phyloP scores from a whole-genome alignment of 2,797 vertebrate species.

The Eulemur mongoz region DNA sequence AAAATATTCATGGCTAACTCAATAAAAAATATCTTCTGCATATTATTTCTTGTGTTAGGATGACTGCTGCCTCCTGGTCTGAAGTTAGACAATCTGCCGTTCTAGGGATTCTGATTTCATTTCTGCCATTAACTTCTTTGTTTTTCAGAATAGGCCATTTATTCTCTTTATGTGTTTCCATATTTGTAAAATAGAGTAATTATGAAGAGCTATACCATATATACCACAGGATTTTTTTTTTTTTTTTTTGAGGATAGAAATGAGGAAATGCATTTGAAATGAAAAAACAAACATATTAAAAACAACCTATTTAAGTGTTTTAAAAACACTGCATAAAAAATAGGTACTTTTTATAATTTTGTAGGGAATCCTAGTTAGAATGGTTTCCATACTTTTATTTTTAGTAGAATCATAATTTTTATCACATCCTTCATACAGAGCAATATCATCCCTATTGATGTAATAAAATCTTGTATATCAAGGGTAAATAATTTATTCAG shows the following conservation, averaged over 20 bases:
- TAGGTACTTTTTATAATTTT: not conserved
- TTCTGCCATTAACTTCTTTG: not conserved
- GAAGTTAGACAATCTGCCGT: not conserved
- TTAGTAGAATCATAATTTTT: not conserved
- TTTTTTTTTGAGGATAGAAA: not conserved
- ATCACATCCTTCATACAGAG: not conserved
- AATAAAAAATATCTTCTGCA: not conserved
- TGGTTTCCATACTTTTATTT: not conserved
- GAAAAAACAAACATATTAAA: not conserved
- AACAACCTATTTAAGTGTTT: not conserved
- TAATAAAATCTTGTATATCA: not conserved
- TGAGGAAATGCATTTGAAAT: not conserved
- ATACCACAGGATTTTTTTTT: not conserved
- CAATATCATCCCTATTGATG: not conserved
- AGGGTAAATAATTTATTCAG: slow-evolving; percentile 16
- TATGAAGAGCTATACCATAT: not conserved
- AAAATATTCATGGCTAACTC: not conserved
- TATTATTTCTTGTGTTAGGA: not conserved
- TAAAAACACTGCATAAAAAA: not conserved
- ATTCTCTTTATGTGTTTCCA: not conserved
- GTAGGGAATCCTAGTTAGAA: not conserved
- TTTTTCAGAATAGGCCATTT: not conserved
- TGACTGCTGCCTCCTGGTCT: not conserved
- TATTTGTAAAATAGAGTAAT: not conserved
- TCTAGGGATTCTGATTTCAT: not conserved